These are phyloP conservation scores for Gasterosteus nipponicus DNA, from an alignment of 2,113 vertebrate genomes.

Conservation along the genomic window DNA sequence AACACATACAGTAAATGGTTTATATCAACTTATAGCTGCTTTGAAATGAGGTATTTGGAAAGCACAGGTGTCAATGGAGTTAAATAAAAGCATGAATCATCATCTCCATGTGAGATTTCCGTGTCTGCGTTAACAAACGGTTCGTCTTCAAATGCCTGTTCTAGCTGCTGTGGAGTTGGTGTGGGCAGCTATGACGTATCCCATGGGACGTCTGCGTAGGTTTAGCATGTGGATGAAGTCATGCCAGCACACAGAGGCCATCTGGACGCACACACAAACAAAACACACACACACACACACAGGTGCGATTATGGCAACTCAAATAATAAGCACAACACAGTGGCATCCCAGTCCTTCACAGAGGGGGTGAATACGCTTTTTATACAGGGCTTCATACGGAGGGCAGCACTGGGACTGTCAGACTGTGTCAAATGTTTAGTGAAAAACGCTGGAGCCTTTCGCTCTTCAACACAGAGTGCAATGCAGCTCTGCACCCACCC, in stretches of 20 bases:
- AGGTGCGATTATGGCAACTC: not conserved
- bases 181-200: conserved; percentile 33
- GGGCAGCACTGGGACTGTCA: not conserved
- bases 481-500: conserved; percentile 23
- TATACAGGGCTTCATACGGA: not conserved
- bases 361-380: conserved; percentile 1
- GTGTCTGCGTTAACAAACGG: not conserved
- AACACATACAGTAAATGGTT: not conserved
- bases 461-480: conserved; percentile 10
- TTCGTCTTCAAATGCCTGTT: conserved; percentile 1
- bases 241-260: conserved; percentile 44
- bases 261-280: conserved; percentile 5
- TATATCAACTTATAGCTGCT: not conserved
- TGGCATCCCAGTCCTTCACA: not conserved
- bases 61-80: not conserved
- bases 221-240: conserved; percentile 65
- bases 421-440: conserved; percentile 26
- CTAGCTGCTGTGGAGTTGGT: not conserved
- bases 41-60: not conserved
- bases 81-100: not conserved
- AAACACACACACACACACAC: conserved; percentile 13
- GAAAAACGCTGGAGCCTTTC: conserved; percentile 34
- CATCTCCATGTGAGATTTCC: not conserved
- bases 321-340: conserved; percentile 2
- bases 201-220: conserved; percentile 43